Percentiles rank a stretch among this genome's conserved stretches.
Conservation (phyloP, 2,888 invertebrate species). For the Stramonita haemastoma region DNA sequence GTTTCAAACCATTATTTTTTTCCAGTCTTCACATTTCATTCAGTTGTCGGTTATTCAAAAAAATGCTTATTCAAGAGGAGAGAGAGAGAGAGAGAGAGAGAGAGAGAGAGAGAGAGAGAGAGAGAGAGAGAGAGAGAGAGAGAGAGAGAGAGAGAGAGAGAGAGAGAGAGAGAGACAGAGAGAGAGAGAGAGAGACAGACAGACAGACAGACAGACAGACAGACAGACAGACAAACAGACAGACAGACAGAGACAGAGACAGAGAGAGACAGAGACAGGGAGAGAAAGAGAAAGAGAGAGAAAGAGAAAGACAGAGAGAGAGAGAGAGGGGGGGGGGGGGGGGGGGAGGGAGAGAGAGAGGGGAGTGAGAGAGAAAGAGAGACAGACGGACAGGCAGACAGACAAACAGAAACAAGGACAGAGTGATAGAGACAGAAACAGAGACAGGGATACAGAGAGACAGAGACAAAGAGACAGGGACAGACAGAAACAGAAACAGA, state of each 20-base stretch:
- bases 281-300: background rate
- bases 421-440: background rate
- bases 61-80: too few species aligned
- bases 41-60: too few species aligned
- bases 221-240: background rate
- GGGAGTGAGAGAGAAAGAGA: background rate
- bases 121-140: conserved; percentile 1
- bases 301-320: conserved; percentile 25
- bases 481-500: conserved; percentile 21
- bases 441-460: background rate
- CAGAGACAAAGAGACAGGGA: conserved; percentile 16
- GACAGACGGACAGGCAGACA: conserved; percentile 13
- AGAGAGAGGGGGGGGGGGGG: background rate
- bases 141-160: background rate
- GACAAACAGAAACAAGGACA: background rate
- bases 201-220: conserved; percentile 1
- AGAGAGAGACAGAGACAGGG: too few species aligned
- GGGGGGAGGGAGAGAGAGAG: background rate
- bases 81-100: background rate
- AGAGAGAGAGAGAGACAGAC: conserved; percentile 9
- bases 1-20: too few species aligned
- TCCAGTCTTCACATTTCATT: too few species aligned
- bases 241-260: too few species aligned
- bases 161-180: background rate
- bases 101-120: background rate